A percentile compares a stretch with the other conserved stretches of the same genome.
Conservation (phyloP, 2,797 vertebrate species). For the Acipenser transmontanus region DNA sequence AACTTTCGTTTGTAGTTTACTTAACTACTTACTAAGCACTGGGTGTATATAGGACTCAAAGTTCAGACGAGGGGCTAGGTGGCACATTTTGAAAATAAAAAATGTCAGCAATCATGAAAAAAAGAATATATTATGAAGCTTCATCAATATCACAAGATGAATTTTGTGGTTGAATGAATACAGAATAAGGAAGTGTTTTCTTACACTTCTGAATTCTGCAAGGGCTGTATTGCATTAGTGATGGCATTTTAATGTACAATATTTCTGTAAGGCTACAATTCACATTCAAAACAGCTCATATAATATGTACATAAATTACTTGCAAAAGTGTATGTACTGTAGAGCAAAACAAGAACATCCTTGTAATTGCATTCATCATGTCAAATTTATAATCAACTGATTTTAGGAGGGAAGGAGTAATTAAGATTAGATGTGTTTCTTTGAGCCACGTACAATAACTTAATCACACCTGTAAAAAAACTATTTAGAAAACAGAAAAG, state of each 20-base stretch:
- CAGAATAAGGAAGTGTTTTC: neutral
- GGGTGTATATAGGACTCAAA: too few relatives aligned
- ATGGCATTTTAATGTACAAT: neutral
- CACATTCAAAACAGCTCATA: neutral
- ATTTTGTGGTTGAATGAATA: too few relatives aligned
- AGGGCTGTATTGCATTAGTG: too few relatives aligned
- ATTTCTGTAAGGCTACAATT: constrained; percentile 1
- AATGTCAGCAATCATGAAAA: too few relatives aligned
- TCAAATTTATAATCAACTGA: neutral
- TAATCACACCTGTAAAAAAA: constrained; percentile 7
- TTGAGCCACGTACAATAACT: neutral
- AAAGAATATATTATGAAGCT: too few relatives aligned
- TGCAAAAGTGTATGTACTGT: neutral
- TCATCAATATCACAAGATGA: too few relatives aligned
- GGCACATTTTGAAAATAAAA: too few relatives aligned
- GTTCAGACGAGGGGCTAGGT: too few relatives aligned
- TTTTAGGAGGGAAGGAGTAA: neutral
- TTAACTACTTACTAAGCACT: too few relatives aligned
- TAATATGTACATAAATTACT: neutral
- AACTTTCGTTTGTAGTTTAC: too few relatives aligned
- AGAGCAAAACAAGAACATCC: neutral
- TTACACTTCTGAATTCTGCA: neutral
- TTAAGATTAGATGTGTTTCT: neutral
- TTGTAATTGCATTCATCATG: neutral
- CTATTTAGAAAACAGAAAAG: constrained; percentile 42